Percentiles rank a stretch among this genome's conserved stretches.
Conservation (phyloP, 2,888 invertebrate species). For the Zele albiditarsus region DNA sequence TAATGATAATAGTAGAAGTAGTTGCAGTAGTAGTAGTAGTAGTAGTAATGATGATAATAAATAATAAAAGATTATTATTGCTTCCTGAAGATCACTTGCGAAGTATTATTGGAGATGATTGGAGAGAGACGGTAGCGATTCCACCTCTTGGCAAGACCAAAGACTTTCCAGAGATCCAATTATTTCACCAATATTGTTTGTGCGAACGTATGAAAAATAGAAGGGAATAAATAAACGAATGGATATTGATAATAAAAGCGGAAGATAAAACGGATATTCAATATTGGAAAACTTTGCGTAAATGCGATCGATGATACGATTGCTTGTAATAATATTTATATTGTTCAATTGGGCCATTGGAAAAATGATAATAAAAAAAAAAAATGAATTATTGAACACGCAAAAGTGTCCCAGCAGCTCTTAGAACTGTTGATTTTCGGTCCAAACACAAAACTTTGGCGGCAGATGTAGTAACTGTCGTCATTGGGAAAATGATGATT, state of each 20-base stretch:
- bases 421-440: not conserved
- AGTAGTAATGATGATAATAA: not conserved
- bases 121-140: not conserved
- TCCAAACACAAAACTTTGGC: not conserved
- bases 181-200: not conserved
- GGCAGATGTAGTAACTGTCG: not conserved
- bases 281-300: not conserved
- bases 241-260: not conserved
- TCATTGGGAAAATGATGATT: not conserved
- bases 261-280: not conserved
- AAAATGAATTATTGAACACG: not conserved
- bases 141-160: not conserved
- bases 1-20: constrained; percentile 5
- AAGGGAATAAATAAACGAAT: not conserved
- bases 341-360: not conserved
- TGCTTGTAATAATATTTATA: not conserved
- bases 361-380: not conserved
- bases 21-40: too few relatives aligned
- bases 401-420: not conserved
- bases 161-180: not conserved
- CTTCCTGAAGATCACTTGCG: not conserved
- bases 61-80: not conserved
- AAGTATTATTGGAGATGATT: constrained; percentile 5
- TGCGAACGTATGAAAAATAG: not conserved
- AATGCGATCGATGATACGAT: not conserved